A percentile compares a stretch with the other conserved stretches of the same genome.
Conservation (phyloP, 2,797 vertebrate genomes). For the Gymnodraco acuticeps region DNA sequence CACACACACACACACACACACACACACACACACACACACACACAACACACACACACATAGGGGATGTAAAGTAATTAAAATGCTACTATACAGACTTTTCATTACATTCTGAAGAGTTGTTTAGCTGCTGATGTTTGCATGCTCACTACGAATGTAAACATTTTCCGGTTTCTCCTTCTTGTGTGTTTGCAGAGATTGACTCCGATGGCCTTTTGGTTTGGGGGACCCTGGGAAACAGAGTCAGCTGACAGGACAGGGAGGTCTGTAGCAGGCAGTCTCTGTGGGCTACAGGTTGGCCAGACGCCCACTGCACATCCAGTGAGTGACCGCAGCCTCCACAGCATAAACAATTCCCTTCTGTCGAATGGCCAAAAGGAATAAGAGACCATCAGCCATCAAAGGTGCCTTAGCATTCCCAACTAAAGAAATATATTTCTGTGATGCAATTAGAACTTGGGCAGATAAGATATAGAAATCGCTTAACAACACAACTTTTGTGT, state of each 20-base stretch:
- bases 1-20: slow-evolving; percentile 6
- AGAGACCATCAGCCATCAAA: slow-evolving; percentile 27
- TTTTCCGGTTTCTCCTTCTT: slow-evolving; percentile 72
- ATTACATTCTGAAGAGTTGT: slow-evolving; percentile 35
- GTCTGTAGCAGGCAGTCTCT: slow-evolving; percentile 69
- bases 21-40: slow-evolving; percentile 14
- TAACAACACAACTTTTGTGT: background rate
- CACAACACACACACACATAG: slow-evolving; percentile 6
- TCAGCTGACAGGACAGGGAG: slow-evolving; percentile 83
- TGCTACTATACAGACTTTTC: slow-evolving; percentile 18
- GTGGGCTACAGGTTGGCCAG: slow-evolving; percentile 73
- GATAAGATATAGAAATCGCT: slow-evolving; percentile 5
- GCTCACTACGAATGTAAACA: slow-evolving; percentile 70
- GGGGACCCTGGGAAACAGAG: slow-evolving; percentile 83
- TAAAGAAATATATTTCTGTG: background rate
- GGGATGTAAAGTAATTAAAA: slow-evolving; percentile 39
- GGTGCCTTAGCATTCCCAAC: slow-evolving; percentile 4
- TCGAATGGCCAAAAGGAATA: slow-evolving; percentile 54
- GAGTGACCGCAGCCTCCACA: slow-evolving; percentile 61
- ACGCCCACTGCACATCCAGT: slow-evolving; percentile 70
- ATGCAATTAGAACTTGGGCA: slow-evolving; percentile 1
- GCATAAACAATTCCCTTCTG: slow-evolving; percentile 71
- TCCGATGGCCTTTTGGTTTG: slow-evolving; percentile 82
- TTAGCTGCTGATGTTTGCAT: slow-evolving; percentile 52
- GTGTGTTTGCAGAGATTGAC: slow-evolving; percentile 85